Base-by-base conservation (phyloP, 2,888 invertebrate genomes). In the Muschampia plurimacula region DNA sequence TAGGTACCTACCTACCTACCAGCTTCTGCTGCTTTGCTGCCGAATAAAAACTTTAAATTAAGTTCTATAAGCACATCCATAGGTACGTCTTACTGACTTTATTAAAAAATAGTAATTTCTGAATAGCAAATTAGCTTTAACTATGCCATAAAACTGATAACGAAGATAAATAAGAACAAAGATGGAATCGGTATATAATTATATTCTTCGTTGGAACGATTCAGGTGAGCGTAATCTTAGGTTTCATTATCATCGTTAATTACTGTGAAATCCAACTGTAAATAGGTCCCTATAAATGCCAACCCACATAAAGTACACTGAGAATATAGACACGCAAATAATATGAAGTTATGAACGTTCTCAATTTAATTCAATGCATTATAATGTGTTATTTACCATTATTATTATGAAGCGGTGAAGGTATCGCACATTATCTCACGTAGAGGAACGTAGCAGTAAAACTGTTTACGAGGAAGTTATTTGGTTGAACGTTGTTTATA, bases 381-480 rank as follows among this genome's bases (percentile, higher is more conserved):
- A 44, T 46, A 44, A 59, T 59, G 1, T 28, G 9, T 59, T 59
- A n/a, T 13, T 59, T 67, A 67, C 44, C 41, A 41, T 59, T 67
- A 52, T 32, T 57, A 65, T 65, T 59, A 65, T 57, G 65, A 70
- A 59, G 44, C 70, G 57, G 59, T 65, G 44, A 13, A 65, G 44
- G 32, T 64, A 55, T 28, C 55, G 13, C 39, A 41, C 55, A 59
- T 46, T 65, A 57, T 67, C 57, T 44, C 57, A 70, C 66, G 60
- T 65, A 70, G 44, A 7, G 41, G 7, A 15, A 59, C 36, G 12
- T 13, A 62, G 32, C 57, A 15, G 28, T 59, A 75, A 69, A 69
- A 76, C 77, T 72, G 76, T 41, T 59, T 60, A 66, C 46, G 57
- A 60, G 60, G 39, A 71, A 71, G 32, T 44, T 52, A 69, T 52